phyloP scores from a whole-genome alignment of 1,140 invertebrate genomes.

The Chironomus tepperi region DNA sequence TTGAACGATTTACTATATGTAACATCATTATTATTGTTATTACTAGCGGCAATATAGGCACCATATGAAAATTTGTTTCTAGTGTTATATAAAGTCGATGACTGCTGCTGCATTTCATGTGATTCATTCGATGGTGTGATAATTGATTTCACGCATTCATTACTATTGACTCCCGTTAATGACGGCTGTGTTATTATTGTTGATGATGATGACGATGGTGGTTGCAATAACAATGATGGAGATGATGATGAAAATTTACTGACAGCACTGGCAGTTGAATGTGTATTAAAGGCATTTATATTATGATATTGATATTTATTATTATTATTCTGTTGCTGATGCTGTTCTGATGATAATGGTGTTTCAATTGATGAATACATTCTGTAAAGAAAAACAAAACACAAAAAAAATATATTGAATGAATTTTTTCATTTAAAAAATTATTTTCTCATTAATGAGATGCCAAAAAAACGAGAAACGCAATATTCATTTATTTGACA shows the following conservation, averaged over 20 bases:
- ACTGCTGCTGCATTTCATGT: conserved; percentile 12
- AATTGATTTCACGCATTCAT: conserved; percentile 18
- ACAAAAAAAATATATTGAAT: background rate
- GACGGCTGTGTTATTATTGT: background rate
- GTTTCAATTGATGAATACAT: conserved; percentile 21
- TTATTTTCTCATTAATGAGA: too few species aligned
- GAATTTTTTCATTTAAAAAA: too few species aligned
- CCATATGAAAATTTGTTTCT: conserved; percentile 21
- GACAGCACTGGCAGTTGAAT: conserved; percentile 10
- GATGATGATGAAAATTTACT: conserved; percentile 9
- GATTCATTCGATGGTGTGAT: background rate
- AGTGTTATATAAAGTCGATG: conserved; percentile 19
- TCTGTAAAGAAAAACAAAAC: background rate
- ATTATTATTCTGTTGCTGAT: conserved; percentile 14
- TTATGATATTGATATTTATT: background rate
- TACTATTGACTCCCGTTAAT: background rate
- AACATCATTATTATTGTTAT: conserved; percentile 20
- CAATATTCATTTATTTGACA: too few species aligned
- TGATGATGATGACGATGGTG: background rate
- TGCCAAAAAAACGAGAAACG: too few species aligned
- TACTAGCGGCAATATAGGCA: background rate
- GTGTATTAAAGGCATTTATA: conserved; percentile 13
- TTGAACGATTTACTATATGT: conserved; percentile 11
- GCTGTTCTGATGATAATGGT: conserved; percentile 3
- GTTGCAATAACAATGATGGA: background rate